phyloP scores from a whole-genome alignment of 2,113 vertebrate species.

The Bufo bufo region DNA sequence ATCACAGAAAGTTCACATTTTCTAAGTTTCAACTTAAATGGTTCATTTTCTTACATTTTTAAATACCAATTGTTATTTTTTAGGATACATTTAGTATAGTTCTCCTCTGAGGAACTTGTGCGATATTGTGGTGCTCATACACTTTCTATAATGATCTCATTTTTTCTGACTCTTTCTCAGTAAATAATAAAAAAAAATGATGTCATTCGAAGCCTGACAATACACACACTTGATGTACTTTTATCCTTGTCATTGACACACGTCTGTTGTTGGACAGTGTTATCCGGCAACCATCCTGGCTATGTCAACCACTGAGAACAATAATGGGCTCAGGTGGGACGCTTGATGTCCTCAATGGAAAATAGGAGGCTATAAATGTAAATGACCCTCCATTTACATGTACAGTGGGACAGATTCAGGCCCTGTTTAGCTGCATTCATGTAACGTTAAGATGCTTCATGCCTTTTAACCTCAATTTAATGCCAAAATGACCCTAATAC shows the following conservation, averaged over 20 bases:
- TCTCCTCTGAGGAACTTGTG: neutral
- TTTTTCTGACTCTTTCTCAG: too few relatives aligned
- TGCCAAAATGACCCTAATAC: conserved; percentile 32
- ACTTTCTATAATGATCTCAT: neutral
- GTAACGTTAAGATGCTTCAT: conserved; percentile 36
- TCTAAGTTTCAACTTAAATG: too few relatives aligned
- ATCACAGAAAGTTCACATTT: too few relatives aligned
- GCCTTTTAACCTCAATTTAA: conserved; percentile 30
- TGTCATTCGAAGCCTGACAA: neutral
- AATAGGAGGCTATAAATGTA: conserved; percentile 30
- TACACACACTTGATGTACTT: neutral
- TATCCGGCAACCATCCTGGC: neutral
- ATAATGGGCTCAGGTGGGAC: conserved; percentile 1
- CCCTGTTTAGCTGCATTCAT: neutral
- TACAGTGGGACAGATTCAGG: conserved; percentile 1
- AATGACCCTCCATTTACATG: conserved; percentile 2
- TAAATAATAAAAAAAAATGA: neutral
- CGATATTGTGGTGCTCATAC: neutral
- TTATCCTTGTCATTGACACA: neutral
- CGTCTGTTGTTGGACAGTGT: neutral
- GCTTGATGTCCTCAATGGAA: neutral
- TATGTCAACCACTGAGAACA: neutral
- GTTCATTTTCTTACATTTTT: too few relatives aligned
- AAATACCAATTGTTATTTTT: too few relatives aligned
- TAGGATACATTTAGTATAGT: too few relatives aligned